Base-by-base conservation (phyloP, 2,888 invertebrate species). In the Protonemura montana region DNA sequence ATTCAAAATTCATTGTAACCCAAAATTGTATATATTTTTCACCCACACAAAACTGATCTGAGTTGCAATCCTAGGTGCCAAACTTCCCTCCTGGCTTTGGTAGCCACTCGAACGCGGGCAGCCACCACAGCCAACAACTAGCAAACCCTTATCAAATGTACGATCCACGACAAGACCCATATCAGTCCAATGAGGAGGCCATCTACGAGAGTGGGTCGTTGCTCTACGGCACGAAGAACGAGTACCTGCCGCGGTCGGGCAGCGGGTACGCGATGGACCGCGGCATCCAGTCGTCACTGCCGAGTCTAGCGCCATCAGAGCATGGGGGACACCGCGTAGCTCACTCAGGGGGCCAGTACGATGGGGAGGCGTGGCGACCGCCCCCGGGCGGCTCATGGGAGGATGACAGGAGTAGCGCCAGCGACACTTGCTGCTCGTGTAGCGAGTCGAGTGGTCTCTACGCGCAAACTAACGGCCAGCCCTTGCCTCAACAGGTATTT, bases 401-500 rank as follows among this genome's bases (percentile, higher is more conserved):
- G 76, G 87, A 87, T 28, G 87, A 87, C 83, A 87, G 86, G 76
- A 87, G 86, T 7, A 87, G 87, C 76, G 92, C 92, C 85, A 92
- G 92, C 81, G 94, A 94, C 89, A 94, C 94, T 0, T 92, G 92
- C 85, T 94, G 94, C 90, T 94, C 94, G 41, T 94, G 94, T 90
- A 94, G 94, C 89, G 94, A 94, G 89, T 94, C 94, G 26, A 94
- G 94, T 82, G 94, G 94, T 89, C 90, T 94, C 86, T 94, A 94
- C 89, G 94, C 94, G 0, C 94, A 94, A 90, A 87, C 87, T n/a
- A 86, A 86, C 26, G 87, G 87, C 28, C 85, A 80, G 27, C 83
- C 41, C 16, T 16, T 59, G 27, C 83, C 76, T 28, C 76, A 82
- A 7, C 42, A 30, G 76, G 82, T 35, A 42, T 28, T 78, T 26